Percentiles rank a stretch among this genome's conserved stretches.
Evolutionary conservation across 2,113 vertebrate genomes (phyloP).

Genomic region (Thymallus thymallus): DNA sequence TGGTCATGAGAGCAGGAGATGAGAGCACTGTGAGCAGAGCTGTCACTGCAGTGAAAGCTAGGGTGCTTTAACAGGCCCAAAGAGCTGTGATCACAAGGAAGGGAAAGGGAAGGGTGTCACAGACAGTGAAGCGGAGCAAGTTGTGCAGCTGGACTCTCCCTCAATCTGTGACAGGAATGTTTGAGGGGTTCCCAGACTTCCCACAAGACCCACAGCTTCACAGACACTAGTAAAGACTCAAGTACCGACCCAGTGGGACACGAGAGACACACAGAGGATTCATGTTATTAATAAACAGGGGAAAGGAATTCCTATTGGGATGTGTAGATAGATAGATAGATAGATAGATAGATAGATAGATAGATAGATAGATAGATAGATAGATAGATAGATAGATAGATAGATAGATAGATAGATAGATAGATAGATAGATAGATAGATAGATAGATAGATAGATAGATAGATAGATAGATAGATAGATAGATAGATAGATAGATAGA

Average conservation of each 20-base stretch:
- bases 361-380: too few relatives aligned
- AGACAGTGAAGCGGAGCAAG: background rate
- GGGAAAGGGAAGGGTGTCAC: background rate
- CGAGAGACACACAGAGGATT: background rate
- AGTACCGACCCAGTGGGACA: background rate
- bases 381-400: too few relatives aligned
- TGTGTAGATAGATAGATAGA: too few relatives aligned
- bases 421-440: too few relatives aligned
- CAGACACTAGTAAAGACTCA: background rate
- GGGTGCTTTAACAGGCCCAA: conserved; percentile 21
- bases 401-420: too few relatives aligned
- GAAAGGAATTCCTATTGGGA: background rate
- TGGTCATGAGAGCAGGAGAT: conserved; percentile 24
- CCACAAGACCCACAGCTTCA: background rate
- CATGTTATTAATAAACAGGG: background rate
- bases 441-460: too few relatives aligned
- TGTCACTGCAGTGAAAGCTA: conserved; percentile 23
- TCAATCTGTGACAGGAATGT: background rate
- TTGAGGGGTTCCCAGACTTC: background rate
- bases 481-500: too few relatives aligned
- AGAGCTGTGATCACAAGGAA: conserved; percentile 10
- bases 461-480: too few relatives aligned
- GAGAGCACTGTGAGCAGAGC: conserved; percentile 10
- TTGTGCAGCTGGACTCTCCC: background rate
- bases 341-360: too few relatives aligned